phyloP scores from a whole-genome alignment of 2,797 vertebrate genomes.

The Acanthis flammea region DNA sequence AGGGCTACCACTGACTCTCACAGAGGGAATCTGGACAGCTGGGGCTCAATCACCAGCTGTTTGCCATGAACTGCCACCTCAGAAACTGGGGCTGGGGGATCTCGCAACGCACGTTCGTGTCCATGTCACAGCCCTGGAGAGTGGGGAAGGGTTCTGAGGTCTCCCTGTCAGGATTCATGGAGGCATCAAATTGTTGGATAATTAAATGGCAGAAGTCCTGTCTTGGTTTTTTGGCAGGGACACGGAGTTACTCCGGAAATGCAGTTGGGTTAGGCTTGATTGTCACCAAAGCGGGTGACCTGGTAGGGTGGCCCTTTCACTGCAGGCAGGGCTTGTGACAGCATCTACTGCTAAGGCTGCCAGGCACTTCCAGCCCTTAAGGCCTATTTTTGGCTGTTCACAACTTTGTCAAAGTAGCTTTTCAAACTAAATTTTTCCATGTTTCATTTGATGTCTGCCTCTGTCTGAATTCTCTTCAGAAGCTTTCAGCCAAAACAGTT shows the following conservation, averaged over 20 bases:
- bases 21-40: conserved; percentile 30
- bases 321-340: neutral
- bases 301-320: neutral
- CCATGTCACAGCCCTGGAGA: neutral
- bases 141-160: neutral
- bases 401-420: neutral
- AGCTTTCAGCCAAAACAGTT: neutral
- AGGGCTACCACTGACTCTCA: neutral
- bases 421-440: conserved; percentile 13
- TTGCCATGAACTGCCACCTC: neutral
- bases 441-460: conserved; percentile 6
- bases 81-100: neutral
- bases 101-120: rapidly evolving
- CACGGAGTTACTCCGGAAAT: neutral
- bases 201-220: neutral
- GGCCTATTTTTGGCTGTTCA: neutral
- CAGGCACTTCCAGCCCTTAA: neutral
- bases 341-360: neutral
- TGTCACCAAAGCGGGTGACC: neutral
- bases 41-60: neutral
- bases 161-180: neutral
- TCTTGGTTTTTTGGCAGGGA: neutral
- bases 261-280: neutral
- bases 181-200: neutral
- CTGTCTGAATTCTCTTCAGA: neutral